Evolutionary conservation across 2,888 invertebrate genomes (phyloP), one percentile per base, ranked within the genome.

Genomic region (Cryptocheilus praepositus): DNA sequence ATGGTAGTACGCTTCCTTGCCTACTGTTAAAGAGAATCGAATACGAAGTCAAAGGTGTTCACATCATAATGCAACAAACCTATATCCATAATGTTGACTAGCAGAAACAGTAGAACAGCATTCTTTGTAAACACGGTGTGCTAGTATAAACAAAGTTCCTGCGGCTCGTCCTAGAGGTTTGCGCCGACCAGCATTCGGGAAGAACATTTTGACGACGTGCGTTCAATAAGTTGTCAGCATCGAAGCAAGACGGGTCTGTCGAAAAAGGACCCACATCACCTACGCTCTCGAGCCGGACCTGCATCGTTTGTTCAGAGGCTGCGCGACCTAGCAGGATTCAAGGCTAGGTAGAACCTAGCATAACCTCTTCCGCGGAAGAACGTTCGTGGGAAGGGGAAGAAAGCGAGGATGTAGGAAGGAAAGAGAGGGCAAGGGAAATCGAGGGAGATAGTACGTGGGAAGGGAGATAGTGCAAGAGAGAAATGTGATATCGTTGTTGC

Each of bases 301-400:
- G 78, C 56, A 36, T 36, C 46, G 62, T 62, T 61, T 49, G 61
- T 66, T 62, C 59, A 58, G 71, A 74, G 74, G 70, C 69, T 73
- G 82, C 77, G 75, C 79, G 73, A 81, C 70, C 36, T 36, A 36
- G 82, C 77, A 74, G 77, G 73, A 72, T 58, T 75, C 76, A 73
- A 69, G 70, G 73, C 78, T 75, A 73, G 76, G 67, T 61, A 64
- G 36, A 36, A 67, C 69, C 80, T 75, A 80, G 67, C 75, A 45
- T 55, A 73, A 81, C 77, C 77, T 75, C 70, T 53, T 15, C n/a
- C 54, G 56, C 43, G 19, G 44, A 13, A n/a, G 53, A 25, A 54
- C 16, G 36, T 5, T 15, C 21, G 11, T 16, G 46, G 22, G 19
- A 16, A 13, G 54, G 22, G 28, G 16, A 28, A 59, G 15, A 18